These are phyloP conservation scores for Antrozous pallidus DNA, from an alignment of 2,797 vertebrate species.

Conservation along the genomic window DNA sequence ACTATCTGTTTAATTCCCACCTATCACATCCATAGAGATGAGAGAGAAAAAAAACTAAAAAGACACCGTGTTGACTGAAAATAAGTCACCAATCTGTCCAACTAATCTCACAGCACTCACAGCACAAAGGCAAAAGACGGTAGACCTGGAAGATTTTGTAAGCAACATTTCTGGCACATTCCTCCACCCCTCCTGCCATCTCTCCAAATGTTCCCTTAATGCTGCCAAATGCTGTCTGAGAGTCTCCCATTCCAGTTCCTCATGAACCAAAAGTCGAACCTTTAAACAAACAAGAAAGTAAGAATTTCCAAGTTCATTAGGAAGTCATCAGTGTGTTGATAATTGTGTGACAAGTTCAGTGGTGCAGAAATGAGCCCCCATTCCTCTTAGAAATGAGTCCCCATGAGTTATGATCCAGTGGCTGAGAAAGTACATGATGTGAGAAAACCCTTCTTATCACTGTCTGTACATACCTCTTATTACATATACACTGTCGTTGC, in stretches of 20 bases:
- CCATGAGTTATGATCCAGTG: not conserved
- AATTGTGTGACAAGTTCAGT: not conserved
- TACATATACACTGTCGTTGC: not conserved
- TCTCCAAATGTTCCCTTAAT: constrained; percentile 38
- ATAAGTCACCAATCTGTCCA: not conserved
- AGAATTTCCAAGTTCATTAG: constrained; percentile 28
- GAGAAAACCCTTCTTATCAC: not conserved
- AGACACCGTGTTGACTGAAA: not conserved
- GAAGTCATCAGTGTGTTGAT: not conserved
- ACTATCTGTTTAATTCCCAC: not conserved
- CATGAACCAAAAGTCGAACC: not conserved
- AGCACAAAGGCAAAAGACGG: not conserved
- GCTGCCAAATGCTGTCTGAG: not conserved
- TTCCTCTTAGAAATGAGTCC: not conserved
- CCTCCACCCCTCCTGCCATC: not conserved
- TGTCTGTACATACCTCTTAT: not conserved
- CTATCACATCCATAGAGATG: not conserved
- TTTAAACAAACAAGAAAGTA: constrained; percentile 28
- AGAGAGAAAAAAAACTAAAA: not conserved
- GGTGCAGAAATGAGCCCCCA: not conserved
- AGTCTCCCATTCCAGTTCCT: not conserved
- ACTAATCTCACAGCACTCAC: not conserved
- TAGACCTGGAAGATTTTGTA: not conserved
- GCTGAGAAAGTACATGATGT: not conserved
- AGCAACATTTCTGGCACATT: constrained; percentile 13